phyloP scores from a whole-genome alignment of 2,113 vertebrate species.

The Drymodes brunneopygia region DNA sequence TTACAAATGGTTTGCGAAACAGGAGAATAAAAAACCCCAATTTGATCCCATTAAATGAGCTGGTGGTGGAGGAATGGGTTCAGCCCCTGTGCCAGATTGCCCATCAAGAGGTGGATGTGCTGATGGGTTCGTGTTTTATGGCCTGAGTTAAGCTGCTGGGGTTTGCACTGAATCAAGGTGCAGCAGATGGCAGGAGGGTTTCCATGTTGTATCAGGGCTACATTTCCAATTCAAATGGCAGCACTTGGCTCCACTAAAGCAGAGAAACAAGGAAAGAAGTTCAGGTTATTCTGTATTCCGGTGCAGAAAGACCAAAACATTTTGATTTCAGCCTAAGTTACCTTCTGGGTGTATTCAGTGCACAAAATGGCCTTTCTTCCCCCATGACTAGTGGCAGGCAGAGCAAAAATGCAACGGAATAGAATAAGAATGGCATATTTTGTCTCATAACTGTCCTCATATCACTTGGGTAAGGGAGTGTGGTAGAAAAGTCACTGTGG shows the following conservation, averaged over 20 bases:
- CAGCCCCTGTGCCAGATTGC: background rate
- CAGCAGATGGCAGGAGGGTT: constrained; percentile 10
- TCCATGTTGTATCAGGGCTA: background rate
- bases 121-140: background rate
- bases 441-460: background rate
- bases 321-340: background rate
- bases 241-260: background rate
- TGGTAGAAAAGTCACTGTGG: background rate
- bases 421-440: background rate
- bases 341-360: background rate
- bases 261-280: background rate
- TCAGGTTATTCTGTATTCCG: background rate
- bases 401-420: background rate
- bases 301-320: background rate
- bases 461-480: background rate
- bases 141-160: background rate
- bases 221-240: constrained; percentile 7
- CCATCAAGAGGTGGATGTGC: background rate
- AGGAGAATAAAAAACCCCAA: background rate
- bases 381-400: background rate
- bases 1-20: background rate
- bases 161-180: background rate
- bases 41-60: background rate
- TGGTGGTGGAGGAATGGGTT: background rate
- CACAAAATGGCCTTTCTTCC: background rate